These are phyloP conservation scores for Nephrotoma guestfalica DNA, from an alignment of 2,888 invertebrate species.

Conservation along the genomic window DNA sequence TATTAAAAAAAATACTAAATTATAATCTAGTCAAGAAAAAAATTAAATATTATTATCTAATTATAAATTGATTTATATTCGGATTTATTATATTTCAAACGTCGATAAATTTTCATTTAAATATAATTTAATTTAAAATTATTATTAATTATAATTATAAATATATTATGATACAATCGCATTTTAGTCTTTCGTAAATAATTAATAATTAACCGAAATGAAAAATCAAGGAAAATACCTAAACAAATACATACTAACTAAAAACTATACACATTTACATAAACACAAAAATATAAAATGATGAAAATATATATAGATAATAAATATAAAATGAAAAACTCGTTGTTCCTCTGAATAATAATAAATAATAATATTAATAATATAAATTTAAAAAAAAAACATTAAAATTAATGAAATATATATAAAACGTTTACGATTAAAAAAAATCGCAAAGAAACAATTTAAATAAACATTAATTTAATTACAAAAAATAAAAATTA, in stretches of 20 bases:
- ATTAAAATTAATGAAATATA: no score
- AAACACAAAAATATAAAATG: background rate
- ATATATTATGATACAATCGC: background rate
- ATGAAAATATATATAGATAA: background rate
- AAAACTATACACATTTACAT: background rate
- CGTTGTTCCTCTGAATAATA: background rate
- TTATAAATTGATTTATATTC: background rate
- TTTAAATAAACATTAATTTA: background rate
- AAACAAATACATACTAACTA: background rate
- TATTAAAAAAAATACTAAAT: background rate
- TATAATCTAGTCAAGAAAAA: background rate
- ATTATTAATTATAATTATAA: background rate
- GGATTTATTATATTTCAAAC: background rate
- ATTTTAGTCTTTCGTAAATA: background rate
- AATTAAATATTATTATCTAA: background rate
- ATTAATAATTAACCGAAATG: background rate
- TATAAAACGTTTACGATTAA: no score
- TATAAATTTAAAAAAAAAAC: no score
- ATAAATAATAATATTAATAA: background rate
- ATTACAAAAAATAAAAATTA: background rate
- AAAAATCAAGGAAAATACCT: background rate
- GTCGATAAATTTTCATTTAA: background rate
- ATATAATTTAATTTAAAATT: background rate
- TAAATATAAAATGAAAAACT: background rate
- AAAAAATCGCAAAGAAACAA: no score